Conservation (phyloP, 2,888 invertebrate genomes). For the Perizoma flavofasciatum region DNA sequence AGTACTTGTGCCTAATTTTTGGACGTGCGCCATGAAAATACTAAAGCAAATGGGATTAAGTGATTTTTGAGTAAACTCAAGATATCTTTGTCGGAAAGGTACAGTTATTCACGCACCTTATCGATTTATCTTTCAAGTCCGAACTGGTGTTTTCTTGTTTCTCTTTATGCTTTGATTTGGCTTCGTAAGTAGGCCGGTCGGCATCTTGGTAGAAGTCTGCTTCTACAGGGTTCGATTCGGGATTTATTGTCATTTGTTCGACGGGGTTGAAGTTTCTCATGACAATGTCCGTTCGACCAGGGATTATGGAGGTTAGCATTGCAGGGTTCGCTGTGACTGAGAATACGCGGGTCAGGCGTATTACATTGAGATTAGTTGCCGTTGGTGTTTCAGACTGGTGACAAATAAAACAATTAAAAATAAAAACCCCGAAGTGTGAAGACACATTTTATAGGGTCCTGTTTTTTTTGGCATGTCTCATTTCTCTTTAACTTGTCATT, state of each 20-base stretch:
- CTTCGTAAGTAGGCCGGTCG: background rate
- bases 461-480: no score
- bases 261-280: conserved; percentile 52
- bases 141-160: conserved; percentile 36
- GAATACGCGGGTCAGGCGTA: conserved; percentile 4
- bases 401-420: no score
- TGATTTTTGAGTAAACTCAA: conserved; percentile 5
- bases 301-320: conserved; percentile 44
- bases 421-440: no score
- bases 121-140: conserved; percentile 29
- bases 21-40: conserved; percentile 10
- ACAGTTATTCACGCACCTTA: conserved; percentile 10
- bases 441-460: no score
- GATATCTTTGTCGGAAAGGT: no score
- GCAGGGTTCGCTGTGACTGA: conserved; percentile 44
- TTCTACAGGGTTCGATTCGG: background rate
- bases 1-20: background rate
- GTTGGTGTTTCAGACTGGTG: no score
- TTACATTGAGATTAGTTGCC: background rate
- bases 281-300: conserved; percentile 51
- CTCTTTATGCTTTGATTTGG: conserved; percentile 24
- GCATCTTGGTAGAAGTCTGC: conserved; percentile 11
- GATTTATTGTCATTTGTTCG: background rate
- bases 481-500: no score
- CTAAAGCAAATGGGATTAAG: conserved; percentile 30